Evolutionary conservation across 2,797 vertebrate species (phyloP), one percentile per base, ranked within the genome.

Genomic region (Natrix natrix): DNA sequence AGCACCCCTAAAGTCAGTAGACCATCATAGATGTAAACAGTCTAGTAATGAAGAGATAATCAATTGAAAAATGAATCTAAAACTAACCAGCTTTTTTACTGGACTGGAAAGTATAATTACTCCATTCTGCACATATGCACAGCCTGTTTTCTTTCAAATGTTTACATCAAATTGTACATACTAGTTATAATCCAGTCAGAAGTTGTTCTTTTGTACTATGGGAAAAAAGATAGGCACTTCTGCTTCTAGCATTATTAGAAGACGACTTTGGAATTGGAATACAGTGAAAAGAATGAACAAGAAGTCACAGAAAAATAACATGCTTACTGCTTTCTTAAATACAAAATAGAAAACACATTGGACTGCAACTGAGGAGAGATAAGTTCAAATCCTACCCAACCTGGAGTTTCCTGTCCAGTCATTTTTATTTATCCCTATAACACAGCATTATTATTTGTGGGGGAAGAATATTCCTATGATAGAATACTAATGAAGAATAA

Each of bases 21-120:
- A 83, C 55, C 90, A 93, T 60, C 83, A 91, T 56, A 32, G 32
- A 89, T 87, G 10, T 92, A 93, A 94, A 90, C 91, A 91, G 37
- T 92, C 61, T 87, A 91, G 16, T 59, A 61, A 90, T 91, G 37
- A 92, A 94, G 92, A 91, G 59, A 78, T 91, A 17, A 91, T 94
- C 1, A 91, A 66, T 91, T 91, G 54, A 89, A 94, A 91, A 14
- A 91, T 52, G 55, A 20, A 92, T 32, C 10, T 90, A 78, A 91
- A 94, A 86, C 14, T 92, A 90, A 89, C 1, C 78, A 43, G 2
- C 8, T 91, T 91, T 94, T 91, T 91, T 93, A 52, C 24, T 0
- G 12, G 56, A 26, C 1, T 88, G 89, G 93, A 96, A 94, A 89
- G 5, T 57, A 28, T 92, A 87, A 60, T 69, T 69, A 43, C 17